Percentiles rank a stretch among this genome's conserved stretches.
Conservation (phyloP, 2,113 vertebrate genomes). For the Polypterus bichir region DNA sequence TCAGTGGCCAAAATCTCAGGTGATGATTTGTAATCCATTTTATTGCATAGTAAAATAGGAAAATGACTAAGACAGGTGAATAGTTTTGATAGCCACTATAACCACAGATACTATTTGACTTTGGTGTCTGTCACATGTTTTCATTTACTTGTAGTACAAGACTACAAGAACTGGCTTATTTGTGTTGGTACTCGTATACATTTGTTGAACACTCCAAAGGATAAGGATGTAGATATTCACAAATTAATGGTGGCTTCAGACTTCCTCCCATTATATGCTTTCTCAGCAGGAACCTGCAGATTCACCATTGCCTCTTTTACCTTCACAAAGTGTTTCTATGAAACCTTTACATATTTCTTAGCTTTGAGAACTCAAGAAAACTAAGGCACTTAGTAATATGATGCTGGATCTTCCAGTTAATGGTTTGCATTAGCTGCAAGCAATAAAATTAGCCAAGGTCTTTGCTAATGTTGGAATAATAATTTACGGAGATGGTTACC, state of each 20-base stretch:
- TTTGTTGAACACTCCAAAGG: conserved; percentile 17
- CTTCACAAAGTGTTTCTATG: too few species aligned
- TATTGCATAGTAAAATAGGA: too few species aligned
- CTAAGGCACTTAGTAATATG: conserved; percentile 51
- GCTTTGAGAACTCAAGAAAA: conserved; percentile 41
- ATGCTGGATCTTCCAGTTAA: conserved; percentile 57
- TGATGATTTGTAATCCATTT: too few species aligned
- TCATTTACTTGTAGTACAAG: too few species aligned
- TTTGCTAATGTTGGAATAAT: conserved; percentile 78
- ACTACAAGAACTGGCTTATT: too few species aligned
- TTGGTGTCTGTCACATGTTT: too few species aligned
- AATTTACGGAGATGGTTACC: conserved; percentile 97
- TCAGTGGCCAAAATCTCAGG: too few species aligned
- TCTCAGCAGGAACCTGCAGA: conserved; percentile 20
- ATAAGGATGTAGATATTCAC: conserved; percentile 17
- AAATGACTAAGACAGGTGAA: too few species aligned
- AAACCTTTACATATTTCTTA: conserved; percentile 32
- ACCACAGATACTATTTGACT: too few species aligned
- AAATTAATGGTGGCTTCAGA: conserved; percentile 20
- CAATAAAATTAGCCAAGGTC: conserved; percentile 74
- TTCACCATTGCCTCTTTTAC: conserved; percentile 24
- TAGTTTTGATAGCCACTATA: too few species aligned
- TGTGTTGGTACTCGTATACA: background rate
- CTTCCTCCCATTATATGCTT: conserved; percentile 21
- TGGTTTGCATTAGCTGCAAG: conserved; percentile 76